Evolutionary conservation across 2,797 vertebrate species (phyloP), one percentile per base, ranked within the genome.

Genomic region (Paratrypauchen microcephalus): DNA sequence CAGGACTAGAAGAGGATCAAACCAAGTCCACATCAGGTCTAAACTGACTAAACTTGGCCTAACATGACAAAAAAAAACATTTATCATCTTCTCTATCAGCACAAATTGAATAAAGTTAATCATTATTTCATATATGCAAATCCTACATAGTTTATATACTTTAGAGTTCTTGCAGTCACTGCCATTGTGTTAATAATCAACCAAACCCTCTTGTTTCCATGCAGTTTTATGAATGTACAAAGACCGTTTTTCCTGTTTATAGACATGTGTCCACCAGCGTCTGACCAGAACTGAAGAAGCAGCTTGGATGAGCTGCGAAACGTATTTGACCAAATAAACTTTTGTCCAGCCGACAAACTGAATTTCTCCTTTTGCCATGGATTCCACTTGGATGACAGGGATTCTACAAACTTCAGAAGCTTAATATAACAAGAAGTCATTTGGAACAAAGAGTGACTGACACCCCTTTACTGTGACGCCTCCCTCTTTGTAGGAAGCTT

Each of bases 341-440:
- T n/a, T n/a, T n/a, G n/a, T n/a, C n/a, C n/a, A n/a, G n/a, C n/a
- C n/a, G n/a, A n/a, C n/a, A n/a, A n/a, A n/a, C n/a, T n/a, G n/a
- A n/a, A n/a, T n/a, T 75, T 97, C 96, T 76, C 97, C 93, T 83
- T 98, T 99, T 3, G 6, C n/a, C n/a, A n/a, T n/a, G n/a, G n/a
- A n/a, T n/a, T n/a, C n/a, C n/a, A n/a, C n/a, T n/a, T n/a, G n/a
- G n/a, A n/a, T n/a, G n/a, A n/a, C n/a, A n/a, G n/a, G n/a, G n/a
- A n/a, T n/a, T n/a, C n/a, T n/a, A n/a, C n/a, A n/a, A n/a, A n/a
- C 24, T 60, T n/a, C 8, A 23, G 4, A 1, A 55, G 52, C 52
- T 45, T 15, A 58, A 6, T 0, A 19, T 18, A 30, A 57, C 7
- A 16, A 57, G 55, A 57, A 57, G 24, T 26, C 4, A 15, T 64